A percentile compares a stretch with the other conserved stretches of the same genome.
phyloP scores from a whole-genome alignment of 2,113 vertebrate genomes.

The Amphiprion percula region DNA sequence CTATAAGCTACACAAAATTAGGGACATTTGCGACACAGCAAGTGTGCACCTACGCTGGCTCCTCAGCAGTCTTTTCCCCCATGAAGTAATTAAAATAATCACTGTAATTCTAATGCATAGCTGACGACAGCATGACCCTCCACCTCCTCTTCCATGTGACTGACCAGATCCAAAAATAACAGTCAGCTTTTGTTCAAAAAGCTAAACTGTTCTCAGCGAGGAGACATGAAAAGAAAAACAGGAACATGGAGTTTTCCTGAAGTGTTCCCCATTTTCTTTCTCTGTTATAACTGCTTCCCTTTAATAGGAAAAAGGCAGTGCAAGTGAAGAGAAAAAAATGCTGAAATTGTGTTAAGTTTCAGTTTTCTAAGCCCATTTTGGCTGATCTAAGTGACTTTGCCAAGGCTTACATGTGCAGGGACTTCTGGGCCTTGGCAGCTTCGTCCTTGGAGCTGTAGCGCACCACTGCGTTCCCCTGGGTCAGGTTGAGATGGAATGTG shows the following conservation, averaged over 20 bases:
- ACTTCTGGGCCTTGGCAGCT: conserved; percentile 98
- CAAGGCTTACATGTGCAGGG: conserved; percentile 95
- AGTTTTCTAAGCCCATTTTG: background rate
- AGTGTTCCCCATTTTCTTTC: background rate
- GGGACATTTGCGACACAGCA: background rate
- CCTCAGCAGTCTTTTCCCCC: background rate
- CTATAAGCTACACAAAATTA: conserved; percentile 5
- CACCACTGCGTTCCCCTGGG: conserved; percentile 98
- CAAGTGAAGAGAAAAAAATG: background rate
- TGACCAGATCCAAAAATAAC: conserved; percentile 24
- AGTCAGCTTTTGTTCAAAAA: background rate
- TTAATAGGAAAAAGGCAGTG: background rate
- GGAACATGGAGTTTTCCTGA: background rate
- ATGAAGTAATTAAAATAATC: background rate
- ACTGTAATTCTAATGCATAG: conserved; percentile 4
- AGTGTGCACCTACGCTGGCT: background rate
- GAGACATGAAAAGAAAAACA: conserved; percentile 9
- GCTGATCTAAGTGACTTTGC: background rate
- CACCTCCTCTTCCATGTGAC: conserved; percentile 39
- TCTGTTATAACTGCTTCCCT: background rate
- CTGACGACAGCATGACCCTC: conserved; percentile 37
- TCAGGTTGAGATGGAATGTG: conserved; percentile 99
- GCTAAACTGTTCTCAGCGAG: background rate
- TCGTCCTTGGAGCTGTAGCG: conserved; percentile 99
- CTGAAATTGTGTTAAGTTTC: background rate